These are phyloP conservation scores for Eubucco bourcierii DNA, from an alignment of 2,113 vertebrate genomes.

Conservation along the genomic window DNA sequence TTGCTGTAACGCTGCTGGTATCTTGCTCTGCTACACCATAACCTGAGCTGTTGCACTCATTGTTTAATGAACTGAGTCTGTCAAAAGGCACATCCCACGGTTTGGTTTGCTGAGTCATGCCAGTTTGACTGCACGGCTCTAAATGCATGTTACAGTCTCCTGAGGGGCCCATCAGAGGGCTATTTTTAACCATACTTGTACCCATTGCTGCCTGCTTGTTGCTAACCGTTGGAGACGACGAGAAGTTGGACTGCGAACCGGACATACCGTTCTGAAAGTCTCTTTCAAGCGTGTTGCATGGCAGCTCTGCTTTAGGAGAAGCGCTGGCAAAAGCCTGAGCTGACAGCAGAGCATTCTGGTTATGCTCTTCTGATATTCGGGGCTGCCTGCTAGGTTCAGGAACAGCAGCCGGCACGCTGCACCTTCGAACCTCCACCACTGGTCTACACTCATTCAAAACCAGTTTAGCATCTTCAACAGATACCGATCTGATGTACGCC, in stretches of 20 bases:
- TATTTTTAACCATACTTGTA: conserved; percentile 40
- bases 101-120: conserved; percentile 61
- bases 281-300: conserved; percentile 63
- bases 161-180: conserved; percentile 16
- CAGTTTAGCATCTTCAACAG: conserved; percentile 86
- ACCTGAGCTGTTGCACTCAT: conserved; percentile 59
- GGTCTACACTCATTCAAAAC: conserved; percentile 78
- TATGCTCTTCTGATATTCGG: conserved; percentile 77
- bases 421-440: conserved; percentile 77
- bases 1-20: neutral
- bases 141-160: conserved; percentile 50
- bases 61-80: conserved; percentile 61
- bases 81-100: conserved; percentile 70
- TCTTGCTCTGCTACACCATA: conserved; percentile 64
- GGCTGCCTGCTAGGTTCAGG: conserved; percentile 74
- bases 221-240: conserved; percentile 39
- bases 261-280: conserved; percentile 42
- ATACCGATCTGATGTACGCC: conserved; percentile 84
- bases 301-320: conserved; percentile 75
- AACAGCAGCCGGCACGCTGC: conserved; percentile 71
- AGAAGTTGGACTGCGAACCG: conserved; percentile 58
- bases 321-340: conserved; percentile 40
- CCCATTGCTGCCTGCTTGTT: conserved; percentile 70
- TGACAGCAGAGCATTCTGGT: neutral
- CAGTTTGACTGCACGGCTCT: conserved; percentile 66